Base-by-base conservation (phyloP, 2,888 invertebrate genomes). In the Scaptomyza polygonia region DNA sequence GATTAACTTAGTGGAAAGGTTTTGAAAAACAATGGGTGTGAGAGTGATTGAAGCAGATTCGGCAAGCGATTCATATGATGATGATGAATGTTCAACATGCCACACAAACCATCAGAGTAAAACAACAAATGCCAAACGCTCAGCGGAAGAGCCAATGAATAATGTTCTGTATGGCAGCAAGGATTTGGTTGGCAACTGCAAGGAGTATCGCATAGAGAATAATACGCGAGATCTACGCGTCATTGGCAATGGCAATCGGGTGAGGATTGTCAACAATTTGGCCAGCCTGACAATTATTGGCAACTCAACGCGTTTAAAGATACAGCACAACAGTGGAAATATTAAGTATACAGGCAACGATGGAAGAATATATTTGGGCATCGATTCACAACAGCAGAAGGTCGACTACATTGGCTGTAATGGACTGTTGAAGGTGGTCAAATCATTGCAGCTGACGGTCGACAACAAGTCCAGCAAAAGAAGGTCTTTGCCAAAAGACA, bases 331-430 rank as follows among this genome's bases (percentile, higher is more conserved):
- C 53, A 72, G 72, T 44, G 92, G 91, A 0, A 34, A 71, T 12
- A 76, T 91, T 7, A 88, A 88, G 48, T 92, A 91, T 57, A 91
- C 86, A 34, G 91, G 91, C 12, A 91, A 91, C 48, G 84, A 90
- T 79, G 91, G 92, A 5, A 89, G 91, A 47, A 90, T 91, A 52
- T 90, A 89, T 47, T 67, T 91, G 63, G 91, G 92, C 44, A 87
- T 79, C 54, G 82, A 86, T 5, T 91, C 91, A n/a, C 45, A 74
- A 7, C 88, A 90, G 27, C 89, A 89, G 56, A 57, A 62, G 8
- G 89, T 91, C 12, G 89, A 91, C 49, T 92, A 91, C 48, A 89
- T 86, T 14, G 91, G 91, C 25, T 91, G 90, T 68, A 90, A 91
- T 84, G 91, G 91, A 11, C 70, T 89, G 62, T 75, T 91, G 9